phyloP scores from a whole-genome alignment of 2,113 vertebrate genomes.

The Pristiophorus japonicus region DNA sequence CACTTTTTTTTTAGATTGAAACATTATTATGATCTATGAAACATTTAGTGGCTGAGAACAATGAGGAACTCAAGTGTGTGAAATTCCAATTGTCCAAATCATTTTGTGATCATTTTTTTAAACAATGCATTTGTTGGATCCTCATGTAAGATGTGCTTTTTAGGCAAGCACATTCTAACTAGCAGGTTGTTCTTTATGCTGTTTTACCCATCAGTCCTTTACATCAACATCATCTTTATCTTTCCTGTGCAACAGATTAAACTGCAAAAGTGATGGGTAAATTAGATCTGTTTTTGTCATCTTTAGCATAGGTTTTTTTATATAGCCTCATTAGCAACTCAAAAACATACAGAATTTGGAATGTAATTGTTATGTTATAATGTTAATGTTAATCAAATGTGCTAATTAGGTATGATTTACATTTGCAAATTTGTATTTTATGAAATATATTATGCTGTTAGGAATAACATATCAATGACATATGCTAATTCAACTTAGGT shows the following conservation, averaged over 20 bases:
- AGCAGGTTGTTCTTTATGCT: not conserved
- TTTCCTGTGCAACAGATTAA: not conserved
- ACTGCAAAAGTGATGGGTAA: not conserved
- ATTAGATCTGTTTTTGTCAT: not conserved
- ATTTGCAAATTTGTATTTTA: constrained; percentile 26
- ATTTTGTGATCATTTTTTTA: not conserved
- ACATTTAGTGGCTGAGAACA: not conserved
- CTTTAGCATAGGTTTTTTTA: not conserved
- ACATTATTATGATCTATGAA: not conserved
- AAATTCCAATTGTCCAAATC: not conserved
- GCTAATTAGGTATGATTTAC: constrained; percentile 28
- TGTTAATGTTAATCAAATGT: constrained; percentile 11
- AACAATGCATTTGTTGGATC: not conserved
- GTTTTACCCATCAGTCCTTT: not conserved
- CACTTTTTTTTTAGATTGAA: not conserved
- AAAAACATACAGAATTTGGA: constrained; percentile 21
- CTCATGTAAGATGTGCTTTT: not conserved
- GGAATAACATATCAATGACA: constrained; percentile 19
- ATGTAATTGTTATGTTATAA: not conserved
- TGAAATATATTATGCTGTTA: constrained; percentile 10
- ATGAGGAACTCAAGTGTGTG: not conserved
- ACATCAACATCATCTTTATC: not conserved
- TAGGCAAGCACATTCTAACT: not conserved
- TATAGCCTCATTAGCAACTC: not conserved
- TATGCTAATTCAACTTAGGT: constrained; percentile 3